Evolutionary conservation across 2,113 vertebrate genomes (phyloP), one percentile per base, ranked within the genome.

Genomic region (Centrocercus urophasianus): DNA sequence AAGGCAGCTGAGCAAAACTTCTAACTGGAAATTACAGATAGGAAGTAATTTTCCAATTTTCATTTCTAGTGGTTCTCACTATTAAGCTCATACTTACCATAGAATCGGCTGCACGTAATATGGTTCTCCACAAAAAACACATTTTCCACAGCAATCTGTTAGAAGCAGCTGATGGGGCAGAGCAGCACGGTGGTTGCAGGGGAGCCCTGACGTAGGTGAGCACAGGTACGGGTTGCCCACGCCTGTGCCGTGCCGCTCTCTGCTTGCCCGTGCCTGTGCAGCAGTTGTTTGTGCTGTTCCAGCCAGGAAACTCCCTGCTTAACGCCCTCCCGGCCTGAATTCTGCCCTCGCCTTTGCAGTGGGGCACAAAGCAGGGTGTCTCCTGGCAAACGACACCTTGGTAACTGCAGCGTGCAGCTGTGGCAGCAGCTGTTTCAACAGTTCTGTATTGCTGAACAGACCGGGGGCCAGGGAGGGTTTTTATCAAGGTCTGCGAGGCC

Each of bases 381-480:
- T 3, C 52, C 57, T 50, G 65, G 88, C 60, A 65, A 83, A 73
- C 10, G 4, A 27, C 54, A 60, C 14, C 83, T 74, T 88, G 95
- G 50, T 18, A n/a, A 66, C 66, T 34, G 64, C 14, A 3, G 56
- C 3, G 0, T 16, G 77, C 89, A 85, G 91, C 87, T 64, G 75
- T 19, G 43, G 83, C 84, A 77, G 78, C 93, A 92, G 84, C 91
- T 95, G 94, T 83, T 93, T 42, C 94, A 95, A 95, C 87, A 89
- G 75, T 27, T 64, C 72, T 40, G 22, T 80, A 13, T 50, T 80
- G 65, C 90, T 81, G 56, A 80, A 21, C 25, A 8, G 3, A 32
- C 5, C 6, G 27, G 30, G 63, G 67, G 52, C 81, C 83, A 83
- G 85, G 56, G 69, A 94, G 80, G 56, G 57, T 9, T 93, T 85